Percentiles rank a stretch among this genome's conserved stretches.
phyloP scores from a whole-genome alignment of 2,888 invertebrate species.

The Carterocephalus palaemon region DNA sequence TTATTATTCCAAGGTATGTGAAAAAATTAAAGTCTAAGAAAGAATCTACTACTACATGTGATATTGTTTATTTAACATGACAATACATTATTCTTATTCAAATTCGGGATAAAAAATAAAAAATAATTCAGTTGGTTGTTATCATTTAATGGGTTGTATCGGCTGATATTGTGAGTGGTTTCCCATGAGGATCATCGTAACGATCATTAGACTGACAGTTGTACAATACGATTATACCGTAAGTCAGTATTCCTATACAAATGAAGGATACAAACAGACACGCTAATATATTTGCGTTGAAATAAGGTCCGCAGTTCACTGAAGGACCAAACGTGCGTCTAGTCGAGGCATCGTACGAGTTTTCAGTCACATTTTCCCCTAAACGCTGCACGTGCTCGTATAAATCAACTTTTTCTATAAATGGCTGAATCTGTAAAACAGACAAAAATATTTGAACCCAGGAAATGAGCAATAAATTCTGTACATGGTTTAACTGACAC shows the following conservation, averaged over 20 bases:
- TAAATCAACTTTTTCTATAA: conserved; percentile 16
- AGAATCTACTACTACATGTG: too few species aligned
- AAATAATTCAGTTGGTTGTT: too few species aligned
- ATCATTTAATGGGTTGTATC: conserved; percentile 3
- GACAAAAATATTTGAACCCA: background rate
- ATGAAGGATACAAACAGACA: conserved; percentile 39
- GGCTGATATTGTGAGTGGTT: conserved; percentile 29
- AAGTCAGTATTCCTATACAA: conserved; percentile 35
- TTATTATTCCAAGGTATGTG: too few species aligned
- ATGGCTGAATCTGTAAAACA: conserved; percentile 30
- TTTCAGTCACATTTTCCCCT: conserved; percentile 3
- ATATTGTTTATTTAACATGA: too few species aligned
- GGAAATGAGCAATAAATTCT: background rate
- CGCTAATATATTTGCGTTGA: conserved; percentile 41
- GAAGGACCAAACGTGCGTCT: conserved; percentile 36
- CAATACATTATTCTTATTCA: too few species aligned
- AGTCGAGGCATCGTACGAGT: background rate
- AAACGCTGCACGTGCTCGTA: conserved; percentile 1
- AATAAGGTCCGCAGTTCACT: conserved; percentile 50
- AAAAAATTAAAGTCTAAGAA: too few species aligned
- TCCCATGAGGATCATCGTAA: conserved; percentile 49
- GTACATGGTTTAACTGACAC: too few species aligned
- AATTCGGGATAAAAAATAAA: too few species aligned
- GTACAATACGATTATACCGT: conserved; percentile 38
- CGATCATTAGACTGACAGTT: conserved; percentile 40